A percentile compares a stretch with the other conserved stretches of the same genome.
These are phyloP conservation scores for Himalopsyche kuldschensis DNA, from an alignment of 2,888 invertebrate species.

Conservation along the genomic window DNA sequence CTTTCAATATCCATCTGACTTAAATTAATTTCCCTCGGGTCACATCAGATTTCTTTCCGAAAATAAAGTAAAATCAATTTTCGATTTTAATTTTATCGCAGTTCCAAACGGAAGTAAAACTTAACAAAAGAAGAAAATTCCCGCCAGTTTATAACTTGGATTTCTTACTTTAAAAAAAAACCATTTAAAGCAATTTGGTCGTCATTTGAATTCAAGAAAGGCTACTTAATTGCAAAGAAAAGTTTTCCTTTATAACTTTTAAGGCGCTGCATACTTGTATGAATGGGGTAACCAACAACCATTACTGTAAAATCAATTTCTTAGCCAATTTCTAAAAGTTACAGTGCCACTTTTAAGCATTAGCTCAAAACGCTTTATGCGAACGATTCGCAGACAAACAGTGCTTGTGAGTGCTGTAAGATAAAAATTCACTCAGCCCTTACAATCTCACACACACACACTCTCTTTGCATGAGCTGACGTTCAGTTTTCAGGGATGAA, in stretches of 20 bases:
- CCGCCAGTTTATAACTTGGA: not conserved
- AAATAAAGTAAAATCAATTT: not conserved
- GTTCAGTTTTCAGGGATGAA: too few relatives aligned
- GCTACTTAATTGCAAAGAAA: slow-evolving; percentile 10
- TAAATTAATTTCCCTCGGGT: not conserved
- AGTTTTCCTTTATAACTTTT: not conserved
- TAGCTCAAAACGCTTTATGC: too few relatives aligned
- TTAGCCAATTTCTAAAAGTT: too few relatives aligned
- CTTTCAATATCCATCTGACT: not conserved
- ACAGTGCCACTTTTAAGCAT: too few relatives aligned
- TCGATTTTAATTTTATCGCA: not conserved
- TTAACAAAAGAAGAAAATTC: not conserved
- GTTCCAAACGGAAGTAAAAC: not conserved
- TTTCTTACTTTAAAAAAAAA: not conserved
- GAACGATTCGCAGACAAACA: too few relatives aligned
- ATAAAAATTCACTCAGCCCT: too few relatives aligned
- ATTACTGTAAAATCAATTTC: too few relatives aligned
- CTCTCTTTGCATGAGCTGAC: too few relatives aligned
- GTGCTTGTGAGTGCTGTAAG: too few relatives aligned
- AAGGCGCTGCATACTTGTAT: not conserved
- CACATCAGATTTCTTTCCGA: not conserved
- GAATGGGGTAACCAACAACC: not conserved
- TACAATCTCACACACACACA: too few relatives aligned
- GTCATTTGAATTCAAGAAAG: slow-evolving; percentile 1
- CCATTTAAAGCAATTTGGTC: not conserved